Conservation (phyloP, 2,113 vertebrate genomes). For the Panurus biarmicus region DNA sequence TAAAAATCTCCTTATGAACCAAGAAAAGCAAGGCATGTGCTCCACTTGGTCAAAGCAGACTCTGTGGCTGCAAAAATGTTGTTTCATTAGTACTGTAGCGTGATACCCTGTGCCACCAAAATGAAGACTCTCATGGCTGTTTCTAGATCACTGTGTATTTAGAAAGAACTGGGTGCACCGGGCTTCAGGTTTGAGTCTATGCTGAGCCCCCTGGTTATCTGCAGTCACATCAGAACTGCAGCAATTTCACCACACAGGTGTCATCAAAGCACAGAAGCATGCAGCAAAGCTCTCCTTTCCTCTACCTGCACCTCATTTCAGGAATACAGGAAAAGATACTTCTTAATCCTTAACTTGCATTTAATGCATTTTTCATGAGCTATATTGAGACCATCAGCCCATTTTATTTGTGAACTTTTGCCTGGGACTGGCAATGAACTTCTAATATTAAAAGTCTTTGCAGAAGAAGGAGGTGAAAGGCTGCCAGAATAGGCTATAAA, state of each 20-base stretch:
- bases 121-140: background rate
- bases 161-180: background rate
- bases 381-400: background rate
- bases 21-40: background rate
- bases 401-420: background rate
- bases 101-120: background rate
- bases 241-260: background rate
- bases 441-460: background rate
- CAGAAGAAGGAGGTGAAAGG: background rate
- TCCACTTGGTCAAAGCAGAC: background rate
- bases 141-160: background rate
- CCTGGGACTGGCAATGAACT: background rate
- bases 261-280: background rate
- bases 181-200: background rate
- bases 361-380: background rate
- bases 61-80: background rate
- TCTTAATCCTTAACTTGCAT: background rate
- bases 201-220: background rate
- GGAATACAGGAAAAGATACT: background rate
- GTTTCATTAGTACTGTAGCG: background rate
- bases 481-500: constrained; percentile 32
- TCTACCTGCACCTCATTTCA: background rate
- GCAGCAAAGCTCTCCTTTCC: background rate
- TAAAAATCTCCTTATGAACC: constrained; percentile 29
- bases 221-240: background rate